Conservation (phyloP, 2,888 invertebrate species). For the Latheticus oryzae region DNA sequence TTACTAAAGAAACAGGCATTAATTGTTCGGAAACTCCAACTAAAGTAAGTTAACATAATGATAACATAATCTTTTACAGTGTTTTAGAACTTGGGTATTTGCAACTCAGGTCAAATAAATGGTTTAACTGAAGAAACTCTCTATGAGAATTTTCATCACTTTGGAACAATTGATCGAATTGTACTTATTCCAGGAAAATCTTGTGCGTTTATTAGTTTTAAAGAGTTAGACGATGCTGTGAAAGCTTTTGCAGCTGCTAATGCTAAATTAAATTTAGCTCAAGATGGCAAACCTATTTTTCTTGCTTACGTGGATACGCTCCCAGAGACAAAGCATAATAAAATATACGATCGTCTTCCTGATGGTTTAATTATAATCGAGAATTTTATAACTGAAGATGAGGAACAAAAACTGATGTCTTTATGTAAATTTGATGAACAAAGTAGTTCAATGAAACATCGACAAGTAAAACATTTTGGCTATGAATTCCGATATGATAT, state of each 20-base stretch:
- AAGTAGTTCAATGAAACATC: constrained; percentile 74
- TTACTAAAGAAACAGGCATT: constrained; percentile 65
- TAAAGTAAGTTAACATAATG: constrained; percentile 52
- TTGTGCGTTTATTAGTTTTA: constrained; percentile 80
- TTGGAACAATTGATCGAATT: constrained; percentile 71
- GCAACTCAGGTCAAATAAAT: constrained; percentile 88
- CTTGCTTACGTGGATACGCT: constrained; percentile 71
- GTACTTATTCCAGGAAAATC: constrained; percentile 83
- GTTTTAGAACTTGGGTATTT: constrained; percentile 79
- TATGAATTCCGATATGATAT: constrained; percentile 90
- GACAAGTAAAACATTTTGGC: constrained; percentile 91
- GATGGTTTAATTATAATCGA: constrained; percentile 77
- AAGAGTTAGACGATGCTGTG: constrained; percentile 66
- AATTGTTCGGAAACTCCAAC: constrained; percentile 60
- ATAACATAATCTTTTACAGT: constrained; percentile 14
- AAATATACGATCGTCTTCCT: constrained; percentile 67
- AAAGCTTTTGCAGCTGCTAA: constrained; percentile 72
- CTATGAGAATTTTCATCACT: constrained; percentile 67
- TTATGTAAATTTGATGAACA: constrained; percentile 69
- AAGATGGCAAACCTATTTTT: constrained; percentile 73
- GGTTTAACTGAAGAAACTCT: constrained; percentile 78
- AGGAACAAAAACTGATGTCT: constrained; percentile 74
- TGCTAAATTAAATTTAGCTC: constrained; percentile 70
- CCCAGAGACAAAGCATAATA: constrained; percentile 49
- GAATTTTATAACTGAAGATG: constrained; percentile 77